Evolutionary conservation across 2,113 vertebrate species (phyloP).

Genomic region (Siniperca chuatsi): DNA sequence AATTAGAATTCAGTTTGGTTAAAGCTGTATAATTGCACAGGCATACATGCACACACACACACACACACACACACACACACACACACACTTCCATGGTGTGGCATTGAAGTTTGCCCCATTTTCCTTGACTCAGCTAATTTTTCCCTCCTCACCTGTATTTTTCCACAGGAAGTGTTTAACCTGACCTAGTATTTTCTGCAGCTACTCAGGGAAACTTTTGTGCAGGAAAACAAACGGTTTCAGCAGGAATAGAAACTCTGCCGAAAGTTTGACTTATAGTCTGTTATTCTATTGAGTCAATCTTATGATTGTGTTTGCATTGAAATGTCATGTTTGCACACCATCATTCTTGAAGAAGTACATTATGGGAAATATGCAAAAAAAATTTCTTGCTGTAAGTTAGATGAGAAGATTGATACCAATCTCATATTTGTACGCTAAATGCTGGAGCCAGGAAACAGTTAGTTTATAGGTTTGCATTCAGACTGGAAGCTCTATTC

Average conservation of each 20-base stretch:
- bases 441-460: neutral
- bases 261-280: neutral
- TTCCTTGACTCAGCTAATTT: slow-evolving; percentile 47
- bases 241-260: neutral
- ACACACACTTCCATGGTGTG: neutral
- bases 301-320: neutral
- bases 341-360: neutral
- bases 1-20: slow-evolving; percentile 56
- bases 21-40: slow-evolving; percentile 14
- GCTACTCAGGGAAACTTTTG: neutral
- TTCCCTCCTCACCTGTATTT: neutral
- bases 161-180: slow-evolving; percentile 28
- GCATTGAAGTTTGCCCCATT: slow-evolving; percentile 13
- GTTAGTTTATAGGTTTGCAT: neutral
- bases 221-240: neutral
- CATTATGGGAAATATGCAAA: neutral
- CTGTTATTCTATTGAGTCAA: neutral
- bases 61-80: slow-evolving; percentile 5
- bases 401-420: neutral
- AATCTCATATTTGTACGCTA: neutral
- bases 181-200: slow-evolving; percentile 46
- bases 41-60: neutral
- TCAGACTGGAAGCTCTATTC: neutral
- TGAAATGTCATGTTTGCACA: neutral
- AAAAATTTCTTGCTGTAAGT: too few relatives aligned